phyloP scores from a whole-genome alignment of 2,888 invertebrate genomes.

The Philonicus albiceps region DNA sequence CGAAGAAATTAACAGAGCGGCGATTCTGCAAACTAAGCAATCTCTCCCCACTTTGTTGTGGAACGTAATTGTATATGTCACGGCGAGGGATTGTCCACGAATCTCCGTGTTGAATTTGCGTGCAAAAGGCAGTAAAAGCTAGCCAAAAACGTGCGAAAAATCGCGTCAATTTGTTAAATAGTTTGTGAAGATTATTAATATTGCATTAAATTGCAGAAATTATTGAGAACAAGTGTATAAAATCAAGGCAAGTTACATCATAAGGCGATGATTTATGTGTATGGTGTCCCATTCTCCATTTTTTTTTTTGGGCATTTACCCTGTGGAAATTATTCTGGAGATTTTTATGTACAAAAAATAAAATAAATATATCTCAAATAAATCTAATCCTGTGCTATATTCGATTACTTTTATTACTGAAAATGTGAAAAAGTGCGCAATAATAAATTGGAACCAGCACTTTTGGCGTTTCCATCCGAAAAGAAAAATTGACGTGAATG shows the following conservation, averaged over 20 bases:
- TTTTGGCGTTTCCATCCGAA: background rate
- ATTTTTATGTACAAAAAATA: background rate
- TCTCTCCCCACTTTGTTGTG: background rate
- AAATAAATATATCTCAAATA: background rate
- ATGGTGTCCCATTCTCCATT: slow-evolving; percentile 18
- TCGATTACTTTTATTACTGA: background rate
- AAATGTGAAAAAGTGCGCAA: background rate
- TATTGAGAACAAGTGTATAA: background rate
- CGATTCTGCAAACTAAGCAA: background rate
- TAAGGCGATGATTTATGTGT: background rate
- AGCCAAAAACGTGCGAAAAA: background rate
- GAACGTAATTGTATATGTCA: background rate
- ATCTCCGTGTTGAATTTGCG: background rate
- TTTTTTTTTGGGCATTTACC: background rate
- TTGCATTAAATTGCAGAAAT: background rate
- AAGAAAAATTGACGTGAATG: background rate
- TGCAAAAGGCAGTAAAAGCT: background rate
- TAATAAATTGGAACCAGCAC: background rate
- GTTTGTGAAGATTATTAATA: background rate
- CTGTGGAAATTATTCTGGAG: background rate
- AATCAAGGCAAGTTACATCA: slow-evolving; percentile 38
- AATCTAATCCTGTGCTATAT: background rate
- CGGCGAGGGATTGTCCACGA: slow-evolving; percentile 7
- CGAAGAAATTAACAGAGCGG: background rate
- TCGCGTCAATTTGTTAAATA: background rate